These are phyloP conservation scores for Spilosoma lubricipeda DNA, from an alignment of 2,888 invertebrate species.

Conservation along the genomic window DNA sequence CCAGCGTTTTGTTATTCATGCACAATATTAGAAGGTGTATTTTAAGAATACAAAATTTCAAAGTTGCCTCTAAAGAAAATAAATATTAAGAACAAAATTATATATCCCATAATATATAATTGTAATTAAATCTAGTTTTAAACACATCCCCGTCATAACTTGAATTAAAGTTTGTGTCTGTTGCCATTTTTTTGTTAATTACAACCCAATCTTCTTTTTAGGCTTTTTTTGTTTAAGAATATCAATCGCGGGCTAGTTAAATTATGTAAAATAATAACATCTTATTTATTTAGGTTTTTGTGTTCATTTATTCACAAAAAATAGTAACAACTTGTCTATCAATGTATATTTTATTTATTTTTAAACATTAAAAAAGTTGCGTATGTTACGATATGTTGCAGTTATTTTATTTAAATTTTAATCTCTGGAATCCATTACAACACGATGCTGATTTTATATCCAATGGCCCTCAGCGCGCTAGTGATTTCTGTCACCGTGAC, in stretches of 20 bases:
- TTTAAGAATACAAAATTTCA: neutral
- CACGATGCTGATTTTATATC: neutral
- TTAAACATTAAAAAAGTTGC: neutral
- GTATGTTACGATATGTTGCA: neutral
- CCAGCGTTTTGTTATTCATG: conserved; percentile 25
- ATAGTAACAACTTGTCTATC: neutral
- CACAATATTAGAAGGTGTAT: conserved; percentile 20
- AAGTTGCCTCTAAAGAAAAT: neutral
- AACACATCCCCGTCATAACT: neutral
- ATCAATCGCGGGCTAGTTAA: neutral
- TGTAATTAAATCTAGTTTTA: neutral
- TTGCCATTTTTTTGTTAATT: neutral
- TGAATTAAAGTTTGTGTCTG: neutral
- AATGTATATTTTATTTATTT: neutral
- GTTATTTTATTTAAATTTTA: neutral
- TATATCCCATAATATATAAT: neutral
- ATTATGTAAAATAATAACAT: neutral
- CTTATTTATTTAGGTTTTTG: neutral
- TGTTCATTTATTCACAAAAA: neutral
- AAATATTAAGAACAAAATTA: neutral
- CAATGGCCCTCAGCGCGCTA: no score
- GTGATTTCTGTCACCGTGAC: no score
- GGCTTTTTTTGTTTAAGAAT: neutral
- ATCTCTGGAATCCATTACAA: neutral
- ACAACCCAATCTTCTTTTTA: neutral